Evolutionary conservation across 2,797 vertebrate species (phyloP).

Genomic region (Chanos chanos): DNA sequence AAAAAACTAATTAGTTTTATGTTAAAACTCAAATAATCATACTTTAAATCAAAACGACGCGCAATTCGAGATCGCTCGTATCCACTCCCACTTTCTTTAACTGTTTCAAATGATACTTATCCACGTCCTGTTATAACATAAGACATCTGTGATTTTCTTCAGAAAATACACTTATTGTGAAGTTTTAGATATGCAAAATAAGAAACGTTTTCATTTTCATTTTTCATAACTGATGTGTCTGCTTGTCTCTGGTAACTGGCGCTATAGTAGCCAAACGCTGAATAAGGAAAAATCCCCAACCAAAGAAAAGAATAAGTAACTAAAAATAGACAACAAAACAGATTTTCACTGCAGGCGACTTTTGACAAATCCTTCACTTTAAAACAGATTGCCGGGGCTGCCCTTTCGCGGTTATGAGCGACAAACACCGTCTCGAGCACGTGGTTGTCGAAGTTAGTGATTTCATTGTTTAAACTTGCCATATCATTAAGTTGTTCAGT

Average conservation of each 20-base stretch:
- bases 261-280: too few species aligned
- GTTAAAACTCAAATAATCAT: constrained; percentile 45
- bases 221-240: too few species aligned
- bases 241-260: too few species aligned
- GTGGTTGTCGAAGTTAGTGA: constrained; percentile 69
- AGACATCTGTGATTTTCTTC: constrained; percentile 36
- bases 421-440: constrained; percentile 65
- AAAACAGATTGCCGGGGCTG: constrained; percentile 17
- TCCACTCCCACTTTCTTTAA: constrained; percentile 63
- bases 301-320: too few species aligned
- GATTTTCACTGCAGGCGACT: too few species aligned
- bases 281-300: too few species aligned
- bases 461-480: constrained; percentile 73
- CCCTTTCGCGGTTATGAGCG: constrained; percentile 14
- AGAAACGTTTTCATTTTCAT: too few species aligned
- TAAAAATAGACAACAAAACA: too few species aligned
- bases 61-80: constrained; percentile 51
- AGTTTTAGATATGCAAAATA: too few species aligned
- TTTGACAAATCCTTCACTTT: too few species aligned
- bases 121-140: constrained; percentile 57
- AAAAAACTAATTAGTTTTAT: constrained; percentile 25
- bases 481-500: constrained; percentile 54
- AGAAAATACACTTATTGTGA: constrained; percentile 23
- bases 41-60: constrained; percentile 60
- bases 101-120: constrained; percentile 46